Base-by-base conservation (phyloP, 2,113 vertebrate species). In the Lasiurus cinereus region DNA sequence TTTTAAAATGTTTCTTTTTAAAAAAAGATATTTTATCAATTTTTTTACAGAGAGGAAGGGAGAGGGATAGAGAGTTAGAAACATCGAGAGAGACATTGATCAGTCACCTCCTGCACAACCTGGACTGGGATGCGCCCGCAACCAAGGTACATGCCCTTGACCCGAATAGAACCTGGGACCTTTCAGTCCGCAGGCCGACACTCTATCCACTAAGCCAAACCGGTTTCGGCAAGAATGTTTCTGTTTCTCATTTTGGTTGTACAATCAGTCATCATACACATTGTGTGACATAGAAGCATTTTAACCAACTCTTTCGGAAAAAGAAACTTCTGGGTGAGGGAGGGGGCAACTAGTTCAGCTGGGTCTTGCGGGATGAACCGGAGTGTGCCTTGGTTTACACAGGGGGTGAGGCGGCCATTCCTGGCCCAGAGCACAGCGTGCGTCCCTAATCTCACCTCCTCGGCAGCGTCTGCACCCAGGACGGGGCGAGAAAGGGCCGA, bases 331-430 rank as follows among this genome's bases (percentile, higher is more conserved):
- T 31, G 19, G 10, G 19, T 43, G 19, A 18, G 21, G 21, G 16
- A 43, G 62, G 48, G 31, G 70, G 54, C 31, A 19, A 67, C 59
- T 92, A 46, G 70, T 73, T 21, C 48, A 79, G 62, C 59, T 1
- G 22, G 82, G 52, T 43, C 48, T 72, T 89, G 66, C 91, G 59
- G 83, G 78, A 59, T 67, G 77, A 70, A 83, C 31, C 78, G 72
- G 36, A 88, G 77, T 73, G 87, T 70, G 12, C 85, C 21, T 80
- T 86, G n/a, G 39, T 73, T 82, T 67, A 36, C 62, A 48, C n/a
- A 73, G 22, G 0, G 13, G 18, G 8, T 24, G 9, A 43, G 8
- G 13, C 84, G 46, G 48, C 31, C 46, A 31, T 78, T 86, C 33
- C 74, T 21, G 83, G 54, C 27, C 14, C 24, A 52, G 5, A 73